Base-by-base conservation (phyloP, 2,888 invertebrate genomes). In the Hecatera dysodea region DNA sequence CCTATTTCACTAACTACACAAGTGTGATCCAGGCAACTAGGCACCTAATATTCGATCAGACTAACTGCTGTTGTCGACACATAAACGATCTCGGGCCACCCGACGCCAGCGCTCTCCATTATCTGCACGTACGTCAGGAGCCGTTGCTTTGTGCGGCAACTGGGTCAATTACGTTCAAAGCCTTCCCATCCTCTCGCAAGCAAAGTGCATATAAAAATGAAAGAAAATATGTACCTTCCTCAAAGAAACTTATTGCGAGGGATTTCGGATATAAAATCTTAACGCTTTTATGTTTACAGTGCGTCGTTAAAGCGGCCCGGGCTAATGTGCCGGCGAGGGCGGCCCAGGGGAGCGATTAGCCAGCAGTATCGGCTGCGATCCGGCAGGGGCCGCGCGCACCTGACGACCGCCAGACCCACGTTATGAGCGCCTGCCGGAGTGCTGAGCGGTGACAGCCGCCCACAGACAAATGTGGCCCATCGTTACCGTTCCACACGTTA, bases 321-420 rank as follows among this genome's bases (percentile, higher is more conserved):
- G 82, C 81, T 87, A 86, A 88, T 84, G 81, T 73, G 78, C 75
- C 73, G 85, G 73, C 81, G 75, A 81, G 79, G 82, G 81, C 78
- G 59, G 79, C 86, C 84, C 82, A 36, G 82, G 83, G 88, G 89
- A 87, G 72, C 88, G 81, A 88, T 89, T 88, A 89, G 82, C 78
- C 36, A 71, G 63, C 69, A 72, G 76, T 79, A 86, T 85, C 86
- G 87, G 84, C 85, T 79, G 84, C 79, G 83, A 79, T 75, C 78
- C 81, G 72, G 61, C 53, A 61, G 70, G 72, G 71, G 55, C 55
- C 46, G 73, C 81, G 74, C 84, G 78, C 87, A 86, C 86, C 87
- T 89, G 88, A 85, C 85, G 75, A 79, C 78, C 70, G 70, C 69
- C 67, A 60, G 71, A 73, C 67, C 83, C 78, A 36, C 75, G 77